Conservation (phyloP, 2,113 vertebrate genomes). For the Nansenia antarctica region DNA sequence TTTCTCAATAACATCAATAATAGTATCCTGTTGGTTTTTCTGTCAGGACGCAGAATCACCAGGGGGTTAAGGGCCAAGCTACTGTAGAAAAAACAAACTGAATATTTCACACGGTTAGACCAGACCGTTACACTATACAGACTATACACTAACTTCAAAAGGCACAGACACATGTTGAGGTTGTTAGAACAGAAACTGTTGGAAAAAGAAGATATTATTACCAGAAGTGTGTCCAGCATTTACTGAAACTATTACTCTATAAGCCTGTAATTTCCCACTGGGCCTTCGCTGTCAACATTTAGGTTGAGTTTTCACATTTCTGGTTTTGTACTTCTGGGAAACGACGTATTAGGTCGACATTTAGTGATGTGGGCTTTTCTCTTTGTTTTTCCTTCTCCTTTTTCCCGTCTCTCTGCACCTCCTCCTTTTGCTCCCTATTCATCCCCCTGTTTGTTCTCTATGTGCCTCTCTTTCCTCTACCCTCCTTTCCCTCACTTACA, state of each 20-base stretch:
- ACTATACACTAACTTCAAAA: constrained; percentile 50
- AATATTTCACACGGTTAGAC: not conserved
- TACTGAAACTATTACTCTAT: constrained; percentile 48
- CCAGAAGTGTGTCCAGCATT: constrained; percentile 53
- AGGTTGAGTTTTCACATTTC: constrained; percentile 66
- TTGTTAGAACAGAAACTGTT: constrained; percentile 28
- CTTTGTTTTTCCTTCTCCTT: constrained; percentile 2
- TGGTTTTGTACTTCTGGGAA: constrained; percentile 64
- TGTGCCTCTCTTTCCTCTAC: not conserved
- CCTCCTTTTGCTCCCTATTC: not conserved
- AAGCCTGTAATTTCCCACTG: constrained; percentile 61
- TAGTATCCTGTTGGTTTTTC: constrained; percentile 65
- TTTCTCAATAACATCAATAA: constrained; percentile 62
- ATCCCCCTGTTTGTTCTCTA: not conserved
- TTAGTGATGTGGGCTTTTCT: constrained; percentile 51
- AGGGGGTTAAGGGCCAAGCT: constrained; percentile 30
- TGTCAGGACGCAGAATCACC: constrained; percentile 48
- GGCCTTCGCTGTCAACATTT: constrained; percentile 39
- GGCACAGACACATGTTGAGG: constrained; percentile 39
- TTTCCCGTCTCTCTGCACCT: not conserved
- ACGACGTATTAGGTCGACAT: constrained; percentile 46
- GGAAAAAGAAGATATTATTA: constrained; percentile 41
- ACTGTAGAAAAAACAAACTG: constrained; percentile 57
- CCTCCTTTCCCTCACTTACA: not conserved
- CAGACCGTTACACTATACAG: not conserved